These are phyloP conservation scores for Platycheirus albimanus DNA, from an alignment of 2,888 invertebrate genomes.

Conservation along the genomic window DNA sequence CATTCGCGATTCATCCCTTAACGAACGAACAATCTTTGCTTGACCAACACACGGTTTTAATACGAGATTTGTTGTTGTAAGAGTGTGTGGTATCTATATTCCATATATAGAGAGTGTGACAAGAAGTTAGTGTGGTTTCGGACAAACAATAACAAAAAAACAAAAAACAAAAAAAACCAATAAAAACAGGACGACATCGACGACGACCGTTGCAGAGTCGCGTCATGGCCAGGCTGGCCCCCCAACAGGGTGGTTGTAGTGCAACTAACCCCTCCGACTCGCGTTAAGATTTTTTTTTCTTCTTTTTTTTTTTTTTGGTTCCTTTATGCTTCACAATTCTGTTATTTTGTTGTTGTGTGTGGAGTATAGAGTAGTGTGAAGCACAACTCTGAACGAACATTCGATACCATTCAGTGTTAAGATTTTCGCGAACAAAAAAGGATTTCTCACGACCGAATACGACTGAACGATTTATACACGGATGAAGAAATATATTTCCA, in stretches of 20 bases:
- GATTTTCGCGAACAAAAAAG: slow-evolving; percentile 64
- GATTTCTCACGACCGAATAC: slow-evolving; percentile 31
- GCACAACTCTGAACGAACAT: slow-evolving; percentile 45
- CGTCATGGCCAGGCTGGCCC: slow-evolving; percentile 77
- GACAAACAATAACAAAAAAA: slow-evolving; percentile 52
- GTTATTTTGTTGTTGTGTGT: slow-evolving; percentile 41
- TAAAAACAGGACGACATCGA: slow-evolving; percentile 59
- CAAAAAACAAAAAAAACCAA: slow-evolving; percentile 63
- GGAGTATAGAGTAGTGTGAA: slow-evolving; percentile 34
- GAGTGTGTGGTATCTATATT: slow-evolving; percentile 27
- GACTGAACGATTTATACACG: slow-evolving; percentile 5
- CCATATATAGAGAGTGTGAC: slow-evolving; percentile 22
- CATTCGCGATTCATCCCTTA: slow-evolving; percentile 78
- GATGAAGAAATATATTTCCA: slow-evolving; percentile 24
- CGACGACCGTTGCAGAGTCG: slow-evolving; percentile 76
- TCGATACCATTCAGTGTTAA: slow-evolving; percentile 67
- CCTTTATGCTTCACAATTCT: slow-evolving; percentile 33
- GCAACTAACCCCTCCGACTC: slow-evolving; percentile 75
- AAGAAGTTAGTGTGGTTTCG: slow-evolving; percentile 24
- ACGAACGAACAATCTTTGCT: slow-evolving; percentile 75
- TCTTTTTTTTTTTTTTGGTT: slow-evolving; percentile 22
- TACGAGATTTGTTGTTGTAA: slow-evolving; percentile 40
- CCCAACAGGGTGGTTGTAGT: slow-evolving; percentile 75
- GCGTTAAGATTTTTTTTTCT: slow-evolving; percentile 67
- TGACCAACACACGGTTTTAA: slow-evolving; percentile 53